These are phyloP conservation scores for Odontomachus brunneus DNA, from an alignment of 1,140 invertebrate species.

Conservation along the genomic window DNA sequence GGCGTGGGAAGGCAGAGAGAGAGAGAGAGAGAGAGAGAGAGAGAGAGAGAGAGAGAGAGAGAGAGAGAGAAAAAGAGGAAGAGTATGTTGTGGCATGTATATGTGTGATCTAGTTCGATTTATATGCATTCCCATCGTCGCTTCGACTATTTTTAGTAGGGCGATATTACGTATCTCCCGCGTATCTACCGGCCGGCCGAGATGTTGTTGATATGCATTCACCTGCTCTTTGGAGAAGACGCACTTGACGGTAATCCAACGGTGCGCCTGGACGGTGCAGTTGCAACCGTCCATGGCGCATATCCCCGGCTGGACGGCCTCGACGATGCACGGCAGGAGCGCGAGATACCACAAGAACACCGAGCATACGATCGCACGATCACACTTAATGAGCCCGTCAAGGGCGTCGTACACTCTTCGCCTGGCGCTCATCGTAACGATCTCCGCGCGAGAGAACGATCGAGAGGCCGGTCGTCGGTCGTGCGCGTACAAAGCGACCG, in stretches of 20 bases:
- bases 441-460: slow-evolving; percentile 40
- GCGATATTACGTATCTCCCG: neutral
- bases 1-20: neutral
- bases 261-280: slow-evolving; percentile 86
- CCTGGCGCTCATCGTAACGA: slow-evolving; percentile 52
- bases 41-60: neutral
- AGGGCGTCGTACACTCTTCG: slow-evolving; percentile 63
- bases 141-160: neutral
- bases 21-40: no score
- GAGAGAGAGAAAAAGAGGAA: no score
- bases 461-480: no score
- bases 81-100: no score
- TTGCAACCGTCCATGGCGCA: slow-evolving; percentile 87
- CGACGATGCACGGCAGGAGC: slow-evolving; percentile 66
- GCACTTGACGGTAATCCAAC: slow-evolving; percentile 88
- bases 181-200: neutral
- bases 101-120: neutral
- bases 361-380: slow-evolving; percentile 79
- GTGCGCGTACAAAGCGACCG: no score
- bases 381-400: slow-evolving; percentile 71
- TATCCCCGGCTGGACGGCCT: slow-evolving; percentile 79
- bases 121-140: neutral
- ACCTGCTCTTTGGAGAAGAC: slow-evolving; percentile 87
- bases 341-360: slow-evolving; percentile 77
- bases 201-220: slow-evolving; percentile 69